A percentile compares a stretch with the other conserved stretches of the same genome.
Conservation (phyloP, 35 echinoderm and acorn worm genomes). For the Stichopus chloronotus region DNA sequence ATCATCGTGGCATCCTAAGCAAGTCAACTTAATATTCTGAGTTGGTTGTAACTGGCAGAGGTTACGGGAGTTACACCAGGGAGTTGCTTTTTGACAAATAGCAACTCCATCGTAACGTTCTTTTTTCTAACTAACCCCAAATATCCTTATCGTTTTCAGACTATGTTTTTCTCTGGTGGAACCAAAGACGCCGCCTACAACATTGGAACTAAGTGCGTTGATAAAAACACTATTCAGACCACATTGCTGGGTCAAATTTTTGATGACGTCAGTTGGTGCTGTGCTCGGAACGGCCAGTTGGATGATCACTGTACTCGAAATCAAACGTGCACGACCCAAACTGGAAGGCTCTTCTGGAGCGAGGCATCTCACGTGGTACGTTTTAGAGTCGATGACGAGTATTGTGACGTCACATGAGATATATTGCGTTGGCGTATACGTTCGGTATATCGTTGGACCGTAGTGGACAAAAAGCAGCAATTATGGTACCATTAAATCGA, state of each 20-base stretch:
- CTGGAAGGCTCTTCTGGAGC: not conserved
- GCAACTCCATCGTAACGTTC: too few relatives aligned
- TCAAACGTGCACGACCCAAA: not conserved
- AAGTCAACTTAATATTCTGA: too few relatives aligned
- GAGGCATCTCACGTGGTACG: not conserved
- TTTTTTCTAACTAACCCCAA: too few relatives aligned
- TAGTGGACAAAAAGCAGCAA: too few relatives aligned
- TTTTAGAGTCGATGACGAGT: not conserved
- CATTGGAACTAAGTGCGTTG: not conserved
- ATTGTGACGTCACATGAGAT: too few relatives aligned
- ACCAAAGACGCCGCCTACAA: slow-evolving; percentile 9
- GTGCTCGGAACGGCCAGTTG: not conserved
- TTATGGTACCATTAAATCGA: too few relatives aligned
- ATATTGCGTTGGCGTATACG: too few relatives aligned
- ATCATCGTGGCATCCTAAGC: too few relatives aligned
- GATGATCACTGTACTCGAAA: not conserved
- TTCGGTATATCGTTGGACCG: too few relatives aligned
- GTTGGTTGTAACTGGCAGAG: too few relatives aligned
- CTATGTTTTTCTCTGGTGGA: slow-evolving; percentile 5
- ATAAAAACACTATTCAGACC: not conserved
- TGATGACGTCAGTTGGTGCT: slow-evolving; percentile 18
- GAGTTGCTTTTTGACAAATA: too few relatives aligned
- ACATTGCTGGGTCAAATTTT: not conserved
- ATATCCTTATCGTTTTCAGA: not conserved
- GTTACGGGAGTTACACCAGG: too few relatives aligned